A percentile compares a stretch with the other conserved stretches of the same genome.
Conservation (phyloP, 2,888 invertebrate species). For the Trissoscelio sp. region DNA sequence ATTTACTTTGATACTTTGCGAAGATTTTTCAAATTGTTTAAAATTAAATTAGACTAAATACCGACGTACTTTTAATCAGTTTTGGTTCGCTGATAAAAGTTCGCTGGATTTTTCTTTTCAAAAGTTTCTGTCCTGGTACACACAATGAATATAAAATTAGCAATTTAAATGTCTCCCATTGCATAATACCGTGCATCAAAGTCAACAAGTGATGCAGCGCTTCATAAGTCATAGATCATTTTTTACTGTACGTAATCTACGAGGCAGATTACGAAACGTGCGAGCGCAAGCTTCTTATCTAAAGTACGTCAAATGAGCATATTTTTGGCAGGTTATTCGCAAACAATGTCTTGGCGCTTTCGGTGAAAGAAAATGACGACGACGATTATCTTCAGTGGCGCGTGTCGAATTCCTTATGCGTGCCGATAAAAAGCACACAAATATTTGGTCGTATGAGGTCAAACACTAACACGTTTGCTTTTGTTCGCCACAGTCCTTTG, state of each 20-base stretch:
- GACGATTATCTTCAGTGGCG: constrained; percentile 59
- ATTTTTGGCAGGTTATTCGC: constrained; percentile 51
- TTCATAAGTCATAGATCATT: constrained; percentile 21
- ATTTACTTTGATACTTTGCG: constrained; percentile 9
- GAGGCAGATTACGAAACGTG: constrained; percentile 43
- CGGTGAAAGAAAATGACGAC: constrained; percentile 20
- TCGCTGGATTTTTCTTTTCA: neutral
- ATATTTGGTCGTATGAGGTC: constrained; percentile 48
- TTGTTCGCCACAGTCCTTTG: constrained; percentile 25
- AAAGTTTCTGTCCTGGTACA: neutral
- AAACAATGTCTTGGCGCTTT: constrained; percentile 51
- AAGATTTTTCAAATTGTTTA: constrained; percentile 21
- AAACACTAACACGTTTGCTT: constrained; percentile 48
- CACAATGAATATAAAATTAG: constrained; percentile 32
- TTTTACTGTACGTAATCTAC: constrained; percentile 27
- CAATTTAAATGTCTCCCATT: constrained; percentile 44
- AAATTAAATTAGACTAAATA: constrained; percentile 1
- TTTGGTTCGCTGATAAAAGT: constrained; percentile 13
- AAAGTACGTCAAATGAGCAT: constrained; percentile 54
- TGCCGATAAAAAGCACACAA: constrained; percentile 56
- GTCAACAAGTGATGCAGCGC: constrained; percentile 45
- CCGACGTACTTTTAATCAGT: constrained; percentile 15
- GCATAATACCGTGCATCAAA: constrained; percentile 28
- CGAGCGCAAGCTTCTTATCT: constrained; percentile 55
- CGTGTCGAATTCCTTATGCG: constrained; percentile 61